phyloP scores from a whole-genome alignment of 1,140 invertebrate genomes.

The Bombus picipes region DNA sequence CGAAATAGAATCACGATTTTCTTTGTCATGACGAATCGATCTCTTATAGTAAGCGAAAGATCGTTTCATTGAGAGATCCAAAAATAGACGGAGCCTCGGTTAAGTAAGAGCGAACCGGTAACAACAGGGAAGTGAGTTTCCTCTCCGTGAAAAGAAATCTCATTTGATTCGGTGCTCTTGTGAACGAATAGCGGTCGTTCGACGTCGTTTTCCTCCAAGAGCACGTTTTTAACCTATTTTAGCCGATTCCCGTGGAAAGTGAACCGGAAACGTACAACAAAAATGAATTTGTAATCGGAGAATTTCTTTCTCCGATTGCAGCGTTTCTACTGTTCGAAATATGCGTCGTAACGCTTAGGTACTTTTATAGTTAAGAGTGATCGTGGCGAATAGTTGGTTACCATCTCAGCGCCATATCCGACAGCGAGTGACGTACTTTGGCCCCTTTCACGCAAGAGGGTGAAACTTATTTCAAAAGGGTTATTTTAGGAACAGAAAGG shows the following conservation, averaged over 20 bases:
- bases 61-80: too few species aligned
- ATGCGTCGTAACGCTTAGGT: neutral
- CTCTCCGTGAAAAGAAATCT: conserved; percentile 51
- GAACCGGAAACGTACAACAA: neutral
- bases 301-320: neutral
- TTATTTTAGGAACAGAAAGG: conserved; percentile 69
- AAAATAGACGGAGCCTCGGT: neutral
- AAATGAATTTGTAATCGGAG: neutral
- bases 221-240: neutral
- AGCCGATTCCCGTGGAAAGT: neutral
- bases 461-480: conserved; percentile 59
- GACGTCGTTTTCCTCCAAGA: neutral
- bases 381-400: neutral
- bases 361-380: neutral
- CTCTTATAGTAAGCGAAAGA: neutral
- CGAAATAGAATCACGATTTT: neutral
- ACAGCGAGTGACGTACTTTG: conserved; percentile 26
- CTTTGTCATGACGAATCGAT: neutral
- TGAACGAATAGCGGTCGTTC: conserved; percentile 37
- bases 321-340: neutral
- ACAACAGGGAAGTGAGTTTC: conserved; percentile 25
- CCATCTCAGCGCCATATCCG: neutral
- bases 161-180: conserved; percentile 37
- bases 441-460: conserved; percentile 35
- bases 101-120: neutral